Conservation (phyloP, 1,140 invertebrate species). For the Drosophila nigromelanica region DNA sequence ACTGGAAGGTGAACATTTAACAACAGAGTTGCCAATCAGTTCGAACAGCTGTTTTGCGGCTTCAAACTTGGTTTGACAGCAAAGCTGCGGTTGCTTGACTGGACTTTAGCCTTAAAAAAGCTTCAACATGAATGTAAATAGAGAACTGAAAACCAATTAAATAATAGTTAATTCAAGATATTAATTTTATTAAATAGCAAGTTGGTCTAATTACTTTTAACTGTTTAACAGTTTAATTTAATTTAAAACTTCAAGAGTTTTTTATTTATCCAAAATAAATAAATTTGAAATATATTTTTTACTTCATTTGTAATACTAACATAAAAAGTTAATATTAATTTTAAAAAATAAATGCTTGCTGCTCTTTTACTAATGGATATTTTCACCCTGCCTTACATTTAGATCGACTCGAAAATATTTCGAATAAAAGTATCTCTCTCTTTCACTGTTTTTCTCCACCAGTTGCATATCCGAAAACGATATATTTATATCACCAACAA, state of each 20-base stretch:
- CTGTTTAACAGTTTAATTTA: too few relatives aligned
- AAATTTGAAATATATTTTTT: too few relatives aligned
- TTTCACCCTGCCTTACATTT: conserved; percentile 37
- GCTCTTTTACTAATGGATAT: neutral
- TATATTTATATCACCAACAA: conserved; percentile 54
- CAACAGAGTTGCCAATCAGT: neutral
- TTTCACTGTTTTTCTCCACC: too few relatives aligned
- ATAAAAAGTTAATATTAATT: too few relatives aligned
- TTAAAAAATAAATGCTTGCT: too few relatives aligned
- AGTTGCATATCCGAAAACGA: conserved; percentile 41
- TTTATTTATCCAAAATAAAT: too few relatives aligned
- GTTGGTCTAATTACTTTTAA: too few relatives aligned
- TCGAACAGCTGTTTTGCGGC: conserved; percentile 21
- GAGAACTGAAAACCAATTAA: neutral
- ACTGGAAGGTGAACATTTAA: neutral
- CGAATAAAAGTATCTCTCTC: neutral
- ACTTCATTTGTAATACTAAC: too few relatives aligned
- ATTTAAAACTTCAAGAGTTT: too few relatives aligned
- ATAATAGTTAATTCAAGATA: neutral
- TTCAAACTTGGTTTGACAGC: conserved; percentile 42
- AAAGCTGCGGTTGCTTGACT: conserved; percentile 1
- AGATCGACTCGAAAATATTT: conserved; percentile 4
- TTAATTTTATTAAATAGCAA: conserved; percentile 1
- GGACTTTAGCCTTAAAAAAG: conserved; percentile 14
- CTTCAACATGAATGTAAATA: conserved; percentile 1